Evolutionary conservation across 2,888 invertebrate genomes (phyloP), one percentile per base, ranked within the genome.

Genomic region (Melanostoma mellinum): DNA sequence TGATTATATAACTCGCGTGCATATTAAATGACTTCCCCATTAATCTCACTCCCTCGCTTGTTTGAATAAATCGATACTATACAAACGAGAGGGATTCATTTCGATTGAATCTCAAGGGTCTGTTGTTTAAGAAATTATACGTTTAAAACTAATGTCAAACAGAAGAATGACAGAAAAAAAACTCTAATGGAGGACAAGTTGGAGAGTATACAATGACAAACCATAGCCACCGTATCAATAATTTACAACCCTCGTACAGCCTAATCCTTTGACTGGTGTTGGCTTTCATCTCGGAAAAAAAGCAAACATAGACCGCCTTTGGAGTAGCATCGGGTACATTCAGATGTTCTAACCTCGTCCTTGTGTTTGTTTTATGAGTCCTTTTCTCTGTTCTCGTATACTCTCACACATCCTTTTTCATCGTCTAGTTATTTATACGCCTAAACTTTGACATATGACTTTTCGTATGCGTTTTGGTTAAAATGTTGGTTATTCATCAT

Each of bases 371-470:
- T 82, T 82, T 82, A 78, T 71, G 82, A 78, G 74, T 78, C 82
- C 74, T 78, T 78, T 73, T 77, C 71, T 82, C 40, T 68, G 50
- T 69, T 48, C 20, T 3, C 30, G 10, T n/a, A 32, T 38, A 42
- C 32, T 3, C 8, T 9, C 50, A 55, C 61, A 55, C 44, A 67
- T 72, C 68, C 72, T 74, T 74, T 84, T 69, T 84, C 69, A 78
- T 73, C 82, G 74, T 58, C 69, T 78, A 74, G 63, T 74, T 84
- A 78, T 69, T 78, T 78, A 78, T 78, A 69, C 58, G 78, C 65
- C 78, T 78, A 78, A 84, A 78, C 78, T 84, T 84, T 84, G 82
- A 78, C 82, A 84, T 78, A 78, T 74, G 74, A 84, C 78, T 84
- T 74, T 77, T 84, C 58, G 74, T 74, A 77, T 84, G 82, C 82